Percentiles rank a stretch among this genome's conserved stretches.
These are phyloP conservation scores for Scaptomyza graminum DNA, from an alignment of 1,140 invertebrate genomes.

Conservation along the genomic window DNA sequence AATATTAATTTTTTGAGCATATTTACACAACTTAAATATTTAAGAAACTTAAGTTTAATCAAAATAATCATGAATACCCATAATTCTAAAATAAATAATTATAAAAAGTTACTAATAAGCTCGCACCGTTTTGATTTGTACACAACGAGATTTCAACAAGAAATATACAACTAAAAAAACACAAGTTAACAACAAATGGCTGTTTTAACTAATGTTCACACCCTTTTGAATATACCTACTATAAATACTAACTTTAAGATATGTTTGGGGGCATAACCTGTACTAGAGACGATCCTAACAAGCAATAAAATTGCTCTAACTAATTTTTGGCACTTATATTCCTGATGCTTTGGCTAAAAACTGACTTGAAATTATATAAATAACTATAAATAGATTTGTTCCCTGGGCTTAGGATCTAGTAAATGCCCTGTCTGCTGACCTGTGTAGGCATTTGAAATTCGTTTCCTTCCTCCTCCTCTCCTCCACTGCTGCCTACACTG, in stretches of 20 bases:
- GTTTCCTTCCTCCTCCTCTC: slow-evolving; percentile 64
- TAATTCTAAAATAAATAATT: neutral
- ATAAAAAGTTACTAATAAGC: slow-evolving; percentile 10
- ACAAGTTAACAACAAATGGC: slow-evolving; percentile 39
- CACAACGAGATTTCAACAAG: slow-evolving; percentile 56
- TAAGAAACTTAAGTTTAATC: slow-evolving; percentile 3
- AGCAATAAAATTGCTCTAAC: slow-evolving; percentile 78
- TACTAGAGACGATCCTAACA: slow-evolving; percentile 51
- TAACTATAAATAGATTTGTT: neutral
- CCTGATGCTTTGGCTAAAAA: slow-evolving; percentile 50
- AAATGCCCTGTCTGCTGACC: slow-evolving; percentile 36
- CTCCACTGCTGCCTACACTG: slow-evolving; percentile 72
- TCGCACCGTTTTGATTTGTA: slow-evolving; percentile 70
- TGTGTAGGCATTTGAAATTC: slow-evolving; percentile 43
- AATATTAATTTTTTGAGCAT: slow-evolving; percentile 27
- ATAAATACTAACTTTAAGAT: slow-evolving; percentile 4
- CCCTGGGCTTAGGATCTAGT: slow-evolving; percentile 25
- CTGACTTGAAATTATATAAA: slow-evolving; percentile 17
- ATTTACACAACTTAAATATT: slow-evolving; percentile 53
- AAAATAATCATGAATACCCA: slow-evolving; percentile 2
- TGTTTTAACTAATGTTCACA: slow-evolving; percentile 13
- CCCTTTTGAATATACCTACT: neutral
- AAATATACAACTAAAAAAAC: slow-evolving; percentile 57
- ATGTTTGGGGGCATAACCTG: slow-evolving; percentile 1
- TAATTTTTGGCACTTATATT: slow-evolving; percentile 79